Evolutionary conservation across 2,888 invertebrate species (phyloP).

Genomic region (Sarcophaga subvicina): DNA sequence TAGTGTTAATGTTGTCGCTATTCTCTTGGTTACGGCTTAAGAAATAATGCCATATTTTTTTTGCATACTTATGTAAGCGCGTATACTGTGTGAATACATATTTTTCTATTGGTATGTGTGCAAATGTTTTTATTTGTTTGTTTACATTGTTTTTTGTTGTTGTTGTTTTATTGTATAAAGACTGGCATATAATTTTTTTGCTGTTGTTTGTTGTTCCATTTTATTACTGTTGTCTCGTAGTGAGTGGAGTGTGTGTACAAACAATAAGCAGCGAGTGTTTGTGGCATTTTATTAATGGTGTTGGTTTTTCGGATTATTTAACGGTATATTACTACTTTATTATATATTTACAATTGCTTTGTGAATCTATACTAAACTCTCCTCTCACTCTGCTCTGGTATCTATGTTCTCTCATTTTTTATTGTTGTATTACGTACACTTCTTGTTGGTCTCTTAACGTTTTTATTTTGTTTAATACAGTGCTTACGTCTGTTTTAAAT

Average conservation of each 20-base stretch:
- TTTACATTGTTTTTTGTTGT: not conserved
- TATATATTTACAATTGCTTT: constrained; percentile 74
- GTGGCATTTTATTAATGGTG: constrained; percentile 78
- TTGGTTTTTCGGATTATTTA: constrained; percentile 79
- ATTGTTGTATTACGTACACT: no score
- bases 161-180: constrained; percentile 22
- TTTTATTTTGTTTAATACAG: no score
- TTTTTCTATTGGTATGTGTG: constrained; percentile 4
- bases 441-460: no score
- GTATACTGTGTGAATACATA: not conserved
- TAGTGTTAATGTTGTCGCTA: not conserved
- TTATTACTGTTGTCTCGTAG: not conserved
- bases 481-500: no score
- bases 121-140: constrained; percentile 31
- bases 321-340: constrained; percentile 79
- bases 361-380: no score
- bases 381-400: no score
- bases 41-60: constrained; percentile 4
- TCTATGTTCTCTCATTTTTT: no score
- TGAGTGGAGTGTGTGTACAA: not conserved
- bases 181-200: constrained; percentile 1
- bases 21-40: constrained; percentile 17
- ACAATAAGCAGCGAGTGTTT: constrained; percentile 37
- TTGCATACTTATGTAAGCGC: no score
- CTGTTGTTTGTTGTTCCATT: not conserved